A percentile compares a stretch with the other conserved stretches of the same genome.
These are phyloP conservation scores for Procavia capensis DNA, from an alignment of 2,113 vertebrate genomes.

Conservation along the genomic window DNA sequence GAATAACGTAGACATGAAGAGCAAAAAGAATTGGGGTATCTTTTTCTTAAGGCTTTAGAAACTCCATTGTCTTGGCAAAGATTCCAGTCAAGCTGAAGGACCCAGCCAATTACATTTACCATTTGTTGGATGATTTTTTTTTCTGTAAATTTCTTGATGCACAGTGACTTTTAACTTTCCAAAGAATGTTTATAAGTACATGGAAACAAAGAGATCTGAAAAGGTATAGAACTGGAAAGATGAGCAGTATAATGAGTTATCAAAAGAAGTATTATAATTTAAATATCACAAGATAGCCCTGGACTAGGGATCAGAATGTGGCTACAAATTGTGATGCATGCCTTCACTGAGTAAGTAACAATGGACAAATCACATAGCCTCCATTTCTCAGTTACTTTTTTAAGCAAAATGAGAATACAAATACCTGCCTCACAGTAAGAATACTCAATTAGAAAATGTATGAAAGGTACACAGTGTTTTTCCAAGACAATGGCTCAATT, in stretches of 20 bases:
- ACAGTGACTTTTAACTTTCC: constrained; percentile 16
- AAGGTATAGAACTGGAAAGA: background rate
- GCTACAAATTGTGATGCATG: background rate
- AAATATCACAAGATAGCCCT: background rate
- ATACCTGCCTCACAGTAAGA: background rate
- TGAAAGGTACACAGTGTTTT: background rate
- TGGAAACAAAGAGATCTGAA: constrained; percentile 6
- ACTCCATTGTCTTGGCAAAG: background rate
- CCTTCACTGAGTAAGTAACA: background rate
- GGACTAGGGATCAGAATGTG: background rate
- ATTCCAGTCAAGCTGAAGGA: background rate
- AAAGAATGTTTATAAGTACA: background rate
- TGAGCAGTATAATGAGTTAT: background rate
- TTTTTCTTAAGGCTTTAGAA: background rate
- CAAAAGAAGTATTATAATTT: background rate
- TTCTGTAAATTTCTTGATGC: background rate
- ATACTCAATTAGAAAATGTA: constrained; percentile 3
- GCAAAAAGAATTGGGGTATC: background rate
- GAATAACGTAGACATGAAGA: background rate
- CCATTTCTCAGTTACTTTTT: background rate
- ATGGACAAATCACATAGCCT: background rate
- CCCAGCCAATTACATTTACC: background rate
- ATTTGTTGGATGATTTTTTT: background rate
- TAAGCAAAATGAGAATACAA: background rate
- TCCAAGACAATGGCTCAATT: background rate